phyloP scores from a whole-genome alignment of 2,113 vertebrate genomes.

The Peromyscus polionotus region DNA sequence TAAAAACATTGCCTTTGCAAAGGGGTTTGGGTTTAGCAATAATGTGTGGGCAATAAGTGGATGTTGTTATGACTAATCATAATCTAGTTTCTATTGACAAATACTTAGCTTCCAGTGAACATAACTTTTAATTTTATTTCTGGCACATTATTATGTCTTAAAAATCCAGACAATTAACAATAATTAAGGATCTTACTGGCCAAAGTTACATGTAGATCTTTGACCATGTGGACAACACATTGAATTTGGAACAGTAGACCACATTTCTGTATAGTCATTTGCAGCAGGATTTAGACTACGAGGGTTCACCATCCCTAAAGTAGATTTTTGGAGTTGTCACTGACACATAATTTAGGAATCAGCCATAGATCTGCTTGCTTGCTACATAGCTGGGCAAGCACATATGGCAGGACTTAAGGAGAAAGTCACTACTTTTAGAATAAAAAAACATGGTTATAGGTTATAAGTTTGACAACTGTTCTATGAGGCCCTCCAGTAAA shows the following conservation, averaged over 20 bases:
- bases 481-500: slow-evolving; percentile 8
- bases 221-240: slow-evolving; percentile 22
- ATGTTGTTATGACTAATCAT: slow-evolving; percentile 2
- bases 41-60: neutral
- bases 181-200: slow-evolving; percentile 12
- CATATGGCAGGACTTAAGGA: neutral
- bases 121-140: slow-evolving; percentile 59
- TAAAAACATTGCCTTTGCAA: neutral
- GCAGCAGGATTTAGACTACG: neutral
- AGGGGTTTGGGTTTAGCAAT: neutral
- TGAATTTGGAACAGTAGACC: neutral
- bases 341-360: slow-evolving; percentile 37
- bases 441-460: slow-evolving; percentile 12
- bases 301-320: neutral
- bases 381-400: neutral
- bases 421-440: slow-evolving; percentile 46
- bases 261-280: slow-evolving; percentile 32
- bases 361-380: neutral
- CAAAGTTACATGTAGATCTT: neutral
- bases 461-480: slow-evolving; percentile 19
- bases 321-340: neutral
- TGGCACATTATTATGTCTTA: neutral
- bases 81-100: slow-evolving; percentile 37
- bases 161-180: neutral
- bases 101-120: slow-evolving; percentile 3